Base-by-base conservation (phyloP, 2,888 invertebrate genomes). In the Tiphia femorata region DNA sequence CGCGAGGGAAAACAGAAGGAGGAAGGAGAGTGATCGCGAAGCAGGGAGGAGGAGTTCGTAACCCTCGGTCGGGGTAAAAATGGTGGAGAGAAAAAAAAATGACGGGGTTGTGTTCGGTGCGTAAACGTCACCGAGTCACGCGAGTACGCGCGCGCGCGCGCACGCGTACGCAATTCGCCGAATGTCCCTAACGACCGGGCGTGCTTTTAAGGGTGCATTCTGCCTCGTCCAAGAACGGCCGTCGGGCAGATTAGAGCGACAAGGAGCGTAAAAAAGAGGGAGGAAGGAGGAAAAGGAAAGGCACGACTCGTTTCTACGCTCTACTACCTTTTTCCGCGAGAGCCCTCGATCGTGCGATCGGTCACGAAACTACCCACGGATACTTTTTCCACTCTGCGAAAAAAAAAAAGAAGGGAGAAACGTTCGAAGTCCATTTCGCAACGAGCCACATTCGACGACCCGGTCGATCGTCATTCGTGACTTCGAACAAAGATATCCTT, bases 41-140 rank as follows among this genome's bases (percentile, higher is more conserved):
- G 14, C 14, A 49, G 41, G 48, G 50, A 12, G 23, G 23, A 12
- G 21, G 21, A 27, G 42, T 42, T 27, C 42, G 42, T 42, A 16
- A 27, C 27, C 16, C 64, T 42, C 41, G 43, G 63, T 20, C 67
- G 40, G 54, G 68, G 67, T 67, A 70, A 72, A 64, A 68, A 57
- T 58, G 50, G 52, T 54, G 59, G 54, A 48, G 49, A 41, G 16
- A 41, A 49, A 67, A 70, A n/a, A 71, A 69, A 75, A 73, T 76
- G 70, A 76, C 68, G 67, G 75, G 76, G 65, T 76, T 73, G 61
- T 58, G 51, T 29, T 50, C 57, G 56, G 62, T 67, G 68, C 62
- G 60, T 71, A 58, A 66, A 72, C 62, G 66, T 51, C 46, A 30
- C 8, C 8, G 23, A 53, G 64, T 71, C 72, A 72, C 72, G 72